Evolutionary conservation across 2,113 vertebrate species (phyloP).

Genomic region (Brienomyrus brachyistius): DNA sequence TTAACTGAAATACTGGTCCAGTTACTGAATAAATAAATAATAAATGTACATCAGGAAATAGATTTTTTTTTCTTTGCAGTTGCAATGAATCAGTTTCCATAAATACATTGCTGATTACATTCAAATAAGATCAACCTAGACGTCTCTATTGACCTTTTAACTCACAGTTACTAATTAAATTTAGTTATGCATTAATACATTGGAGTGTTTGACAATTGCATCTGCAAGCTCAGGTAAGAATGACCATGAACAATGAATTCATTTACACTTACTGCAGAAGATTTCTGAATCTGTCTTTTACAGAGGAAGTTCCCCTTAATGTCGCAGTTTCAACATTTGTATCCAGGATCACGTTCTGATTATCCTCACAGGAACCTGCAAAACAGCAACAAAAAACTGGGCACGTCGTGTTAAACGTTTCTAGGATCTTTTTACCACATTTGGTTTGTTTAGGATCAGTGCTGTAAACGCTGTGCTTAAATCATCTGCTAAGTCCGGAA

Average conservation of each 20-base stretch:
- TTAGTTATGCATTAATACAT: slow-evolving; percentile 3
- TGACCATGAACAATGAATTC: neutral
- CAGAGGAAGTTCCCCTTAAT: neutral
- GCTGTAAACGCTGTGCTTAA: neutral
- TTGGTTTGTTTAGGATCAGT: neutral
- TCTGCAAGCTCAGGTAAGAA: neutral
- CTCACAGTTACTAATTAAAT: neutral
- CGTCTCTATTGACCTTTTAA: slow-evolving; percentile 16
- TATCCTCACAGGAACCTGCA: neutral
- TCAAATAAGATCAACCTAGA: slow-evolving; percentile 9
- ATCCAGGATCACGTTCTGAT: neutral
- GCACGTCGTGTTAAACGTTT: neutral
- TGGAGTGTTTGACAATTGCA: neutral
- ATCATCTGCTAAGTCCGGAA: neutral
- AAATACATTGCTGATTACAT: neutral
- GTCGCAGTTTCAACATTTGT: neutral
- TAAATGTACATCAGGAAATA: neutral
- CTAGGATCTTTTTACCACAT: neutral
- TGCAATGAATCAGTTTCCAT: neutral
- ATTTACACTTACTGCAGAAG: neutral
- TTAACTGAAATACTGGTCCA: no score
- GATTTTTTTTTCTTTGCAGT: neutral
- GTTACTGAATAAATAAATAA: neutral
- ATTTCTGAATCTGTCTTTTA: neutral
- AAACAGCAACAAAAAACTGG: neutral